Conservation (phyloP, 2,888 invertebrate species). For the Tipula confusa region DNA sequence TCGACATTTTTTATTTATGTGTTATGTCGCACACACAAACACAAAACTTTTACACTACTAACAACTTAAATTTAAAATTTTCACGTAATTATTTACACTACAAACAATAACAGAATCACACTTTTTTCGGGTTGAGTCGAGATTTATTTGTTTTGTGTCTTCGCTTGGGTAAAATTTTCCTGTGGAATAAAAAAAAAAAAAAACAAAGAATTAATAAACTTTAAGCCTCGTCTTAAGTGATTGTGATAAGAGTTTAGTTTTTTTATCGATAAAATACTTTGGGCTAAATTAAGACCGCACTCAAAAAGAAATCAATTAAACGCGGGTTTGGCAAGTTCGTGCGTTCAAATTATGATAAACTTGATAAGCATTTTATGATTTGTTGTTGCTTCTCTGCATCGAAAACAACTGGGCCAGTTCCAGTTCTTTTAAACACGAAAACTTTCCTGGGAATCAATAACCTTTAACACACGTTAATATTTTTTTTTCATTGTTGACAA, state of each 20-base stretch:
- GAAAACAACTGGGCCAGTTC: no score
- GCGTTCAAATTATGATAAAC: not conserved
- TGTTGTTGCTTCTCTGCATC: no score
- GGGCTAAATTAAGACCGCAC: not conserved
- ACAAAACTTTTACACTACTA: not conserved
- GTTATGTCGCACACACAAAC: no score
- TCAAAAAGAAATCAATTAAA: not conserved
- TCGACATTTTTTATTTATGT: conserved; percentile 43
- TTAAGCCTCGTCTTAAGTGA: not conserved
- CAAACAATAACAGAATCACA: not conserved
- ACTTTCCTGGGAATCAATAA: no score
- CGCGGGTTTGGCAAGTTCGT: not conserved
- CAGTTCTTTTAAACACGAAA: no score
- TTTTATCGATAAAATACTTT: not conserved
- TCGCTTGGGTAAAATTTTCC: not conserved
- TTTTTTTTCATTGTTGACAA: no score
- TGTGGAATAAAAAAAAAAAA: not conserved
- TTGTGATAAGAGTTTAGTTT: not conserved
- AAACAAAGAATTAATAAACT: not conserved
- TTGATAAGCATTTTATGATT: not conserved
- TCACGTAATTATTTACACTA: not conserved
- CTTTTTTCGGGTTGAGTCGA: not conserved
- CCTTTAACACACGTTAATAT: no score
- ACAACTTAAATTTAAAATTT: not conserved
- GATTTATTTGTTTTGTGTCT: not conserved